phyloP scores from a whole-genome alignment of 2,797 vertebrate genomes.

The Trachurus trachurus region DNA sequence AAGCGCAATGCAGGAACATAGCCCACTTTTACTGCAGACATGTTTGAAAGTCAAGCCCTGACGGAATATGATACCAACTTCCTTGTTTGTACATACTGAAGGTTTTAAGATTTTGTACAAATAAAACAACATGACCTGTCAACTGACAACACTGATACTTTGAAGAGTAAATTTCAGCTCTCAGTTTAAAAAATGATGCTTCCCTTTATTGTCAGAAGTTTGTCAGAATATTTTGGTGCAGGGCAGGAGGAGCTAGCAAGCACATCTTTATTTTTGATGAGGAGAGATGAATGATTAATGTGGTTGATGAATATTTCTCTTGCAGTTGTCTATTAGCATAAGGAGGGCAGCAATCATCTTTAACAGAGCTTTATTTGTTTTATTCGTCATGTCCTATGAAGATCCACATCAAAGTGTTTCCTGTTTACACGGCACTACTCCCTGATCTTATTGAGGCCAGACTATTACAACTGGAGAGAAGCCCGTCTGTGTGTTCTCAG shows the following conservation, averaged over 20 bases:
- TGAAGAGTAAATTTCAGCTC: slow-evolving; percentile 7
- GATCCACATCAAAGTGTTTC: slow-evolving; percentile 57
- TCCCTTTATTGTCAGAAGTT: slow-evolving; percentile 34
- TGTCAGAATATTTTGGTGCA: slow-evolving; percentile 19
- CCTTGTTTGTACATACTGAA: background rate
- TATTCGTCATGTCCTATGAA: slow-evolving; percentile 54
- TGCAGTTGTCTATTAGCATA: slow-evolving; percentile 59
- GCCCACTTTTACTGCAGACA: slow-evolving; percentile 20
- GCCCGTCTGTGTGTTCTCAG: background rate
- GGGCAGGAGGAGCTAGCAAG: slow-evolving; percentile 39
- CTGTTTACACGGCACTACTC: slow-evolving; percentile 29
- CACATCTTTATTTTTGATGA: slow-evolving; percentile 58
- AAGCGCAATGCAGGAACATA: background rate
- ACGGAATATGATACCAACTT: background rate
- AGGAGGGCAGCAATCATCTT: slow-evolving; percentile 54
- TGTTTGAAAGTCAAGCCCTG: slow-evolving; percentile 6
- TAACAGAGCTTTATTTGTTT: slow-evolving; percentile 57
- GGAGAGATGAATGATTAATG: slow-evolving; percentile 75
- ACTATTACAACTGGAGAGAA: slow-evolving; percentile 28
- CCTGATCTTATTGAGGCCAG: slow-evolving; percentile 29
- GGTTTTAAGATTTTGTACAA: background rate
- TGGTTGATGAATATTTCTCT: slow-evolving; percentile 54
- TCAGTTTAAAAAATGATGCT: slow-evolving; percentile 23
- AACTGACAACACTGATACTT: slow-evolving; percentile 1
- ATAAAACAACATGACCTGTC: background rate